A percentile compares a stretch with the other conserved stretches of the same genome.
phyloP scores from a whole-genome alignment of 2,113 vertebrate genomes.

The Apteryx owenii region DNA sequence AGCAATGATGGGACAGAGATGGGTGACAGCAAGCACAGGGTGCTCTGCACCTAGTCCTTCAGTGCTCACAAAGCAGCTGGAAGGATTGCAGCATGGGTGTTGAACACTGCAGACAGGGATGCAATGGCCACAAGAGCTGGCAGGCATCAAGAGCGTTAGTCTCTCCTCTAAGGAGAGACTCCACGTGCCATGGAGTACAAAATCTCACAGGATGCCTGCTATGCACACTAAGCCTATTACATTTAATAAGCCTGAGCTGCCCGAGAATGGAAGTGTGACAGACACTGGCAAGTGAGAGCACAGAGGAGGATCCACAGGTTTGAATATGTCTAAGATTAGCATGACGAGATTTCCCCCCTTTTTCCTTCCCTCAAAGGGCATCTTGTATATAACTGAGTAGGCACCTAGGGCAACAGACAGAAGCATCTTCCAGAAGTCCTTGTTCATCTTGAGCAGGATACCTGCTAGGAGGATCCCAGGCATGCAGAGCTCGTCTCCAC shows the following conservation, averaged over 20 bases:
- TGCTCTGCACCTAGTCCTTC: not conserved
- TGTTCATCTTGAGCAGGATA: not conserved
- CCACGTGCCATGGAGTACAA: not conserved
- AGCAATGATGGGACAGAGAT: not conserved
- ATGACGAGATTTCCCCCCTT: not conserved
- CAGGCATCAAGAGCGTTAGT: not conserved
- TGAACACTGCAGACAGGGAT: not conserved
- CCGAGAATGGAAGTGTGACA: not conserved
- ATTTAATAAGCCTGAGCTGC: not conserved
- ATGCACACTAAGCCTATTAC: not conserved
- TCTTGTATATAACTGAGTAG: not conserved
- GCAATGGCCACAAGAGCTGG: not conserved
- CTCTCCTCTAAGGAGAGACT: not conserved
- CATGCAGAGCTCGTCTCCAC: conserved; percentile 85
- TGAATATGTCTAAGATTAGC: not conserved
- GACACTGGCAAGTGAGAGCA: not conserved
- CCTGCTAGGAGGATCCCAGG: conserved; percentile 81
- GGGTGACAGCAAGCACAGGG: not conserved
- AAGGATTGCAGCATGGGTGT: not conserved
- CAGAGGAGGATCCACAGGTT: not conserved
- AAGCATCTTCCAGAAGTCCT: not conserved
- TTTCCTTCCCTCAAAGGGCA: not conserved
- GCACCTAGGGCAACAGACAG: not conserved
- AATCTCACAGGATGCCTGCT: not conserved
- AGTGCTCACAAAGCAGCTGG: not conserved